Evolutionary conservation across 2,113 vertebrate genomes (phyloP), one percentile per base, ranked within the genome.

Genomic region (Nyctereutes procyonoides): DNA sequence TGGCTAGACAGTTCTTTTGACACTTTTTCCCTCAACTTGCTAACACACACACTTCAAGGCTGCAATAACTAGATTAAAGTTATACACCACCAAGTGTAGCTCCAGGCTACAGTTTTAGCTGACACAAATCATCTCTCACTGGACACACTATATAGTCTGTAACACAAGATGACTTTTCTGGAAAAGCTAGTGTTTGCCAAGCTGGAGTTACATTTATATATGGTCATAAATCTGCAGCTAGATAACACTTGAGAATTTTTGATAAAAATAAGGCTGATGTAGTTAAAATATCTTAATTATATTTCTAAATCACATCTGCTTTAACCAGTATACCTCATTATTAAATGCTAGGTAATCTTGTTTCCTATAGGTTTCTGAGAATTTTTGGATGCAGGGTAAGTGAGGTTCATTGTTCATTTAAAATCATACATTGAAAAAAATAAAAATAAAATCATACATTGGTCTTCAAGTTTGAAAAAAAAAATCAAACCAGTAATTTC

Each of bases 51-150:
- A 98, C 96, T 98, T 98, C 97, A 98, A 98, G 97, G 98, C 91
- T 98, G 96, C 97, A 98, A 97, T 98, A 98, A 98, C 98, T 96
- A 98, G 98, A 99, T 99, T 98, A 98, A 98, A 99, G 98, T 95
- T 98, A 98, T 98, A 98, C 98, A 96, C 97, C 87, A 98, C 86
- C 6, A 98, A 98, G 93, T 93, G 88, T 95, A 97, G 97, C 98
- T 98, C 92, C 95, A 97, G 98, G 99, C 98, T 98, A 97, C 69
- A 94, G 94, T 95, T 98, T 98, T 93, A 98, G 97, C 97, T 98
- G 98, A 98, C 98, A 98, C 97, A 98, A 98, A 99, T 98, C 97
- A 98, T 98, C 96, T 98, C 98, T 98, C 97, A 98, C 95, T 96
- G 96, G 98, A 98, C 97, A 98, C 83, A 96, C 67, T 98, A 96